Evolutionary conservation across 2,797 vertebrate species (phyloP), one percentile per base, ranked within the genome.

Genomic region (Masticophis lateralis): DNA sequence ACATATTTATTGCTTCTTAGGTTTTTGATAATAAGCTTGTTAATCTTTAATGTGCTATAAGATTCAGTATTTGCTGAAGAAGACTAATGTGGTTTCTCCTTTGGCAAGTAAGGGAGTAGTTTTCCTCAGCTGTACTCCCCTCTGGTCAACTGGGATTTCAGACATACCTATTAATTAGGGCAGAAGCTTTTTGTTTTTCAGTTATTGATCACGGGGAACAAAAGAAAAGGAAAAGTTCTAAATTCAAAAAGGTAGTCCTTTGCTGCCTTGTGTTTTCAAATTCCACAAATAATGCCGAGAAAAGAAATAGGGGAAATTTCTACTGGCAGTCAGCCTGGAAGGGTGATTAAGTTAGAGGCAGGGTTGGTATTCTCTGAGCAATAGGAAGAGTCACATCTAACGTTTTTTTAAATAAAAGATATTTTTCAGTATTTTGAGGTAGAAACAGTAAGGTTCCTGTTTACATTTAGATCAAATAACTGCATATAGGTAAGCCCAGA

Each of bases 341-440:
- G 60, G 53, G 90, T 94, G 69, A 92, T 95, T 93, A 89, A 47
- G 20, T 61, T 22, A 89, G 53, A 94, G 69, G 69, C 63, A n/a
- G 32, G 87, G 55, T 51, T 89, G 86, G 88, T 69, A 32, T 28
- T 90, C 66, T 57, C 61, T 27, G 86, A 91, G 86, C 57, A n/a
- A 25, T 27, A 18, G 91, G 69, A 91, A 83, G 66, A 94, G 57
- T 51, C 63, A 88, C 47, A 88, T 88, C 66, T 88, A 87, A 47
- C n/a, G 14, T 55, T 10, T 28, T 51, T 61, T 63, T 86, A 25
- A 56, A 69, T 87, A 74, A 90, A 88, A 57, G 69, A 91, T 53
- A 1, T 20, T 28, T 43, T 53, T 91, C 61, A 47, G 10, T 83
- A 83, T 83, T 83, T 83, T 43, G 74, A 11, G 37, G 74, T 37